These are phyloP conservation scores for Saguinus imperator DNA, from an alignment of 2,113 vertebrate species.

Conservation along the genomic window DNA sequence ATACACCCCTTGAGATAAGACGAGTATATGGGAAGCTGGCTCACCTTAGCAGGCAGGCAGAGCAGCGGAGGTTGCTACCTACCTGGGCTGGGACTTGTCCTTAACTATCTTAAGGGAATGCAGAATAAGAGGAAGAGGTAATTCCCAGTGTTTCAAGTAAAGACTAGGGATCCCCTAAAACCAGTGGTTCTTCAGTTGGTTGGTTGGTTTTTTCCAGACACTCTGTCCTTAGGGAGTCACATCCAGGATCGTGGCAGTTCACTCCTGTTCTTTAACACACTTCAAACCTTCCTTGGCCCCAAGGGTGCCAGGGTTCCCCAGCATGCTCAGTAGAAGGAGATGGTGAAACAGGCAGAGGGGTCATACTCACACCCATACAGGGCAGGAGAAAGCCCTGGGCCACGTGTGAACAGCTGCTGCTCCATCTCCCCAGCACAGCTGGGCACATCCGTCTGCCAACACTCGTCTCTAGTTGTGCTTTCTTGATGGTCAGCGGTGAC, in stretches of 20 bases:
- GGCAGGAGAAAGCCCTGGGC: not conserved
- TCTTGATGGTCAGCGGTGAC: not conserved
- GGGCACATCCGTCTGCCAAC: not conserved
- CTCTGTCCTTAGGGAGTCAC: not conserved
- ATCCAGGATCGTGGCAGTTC: not conserved
- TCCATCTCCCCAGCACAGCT: not conserved
- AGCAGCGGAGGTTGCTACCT: not conserved
- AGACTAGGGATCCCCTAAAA: not conserved
- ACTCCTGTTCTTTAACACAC: not conserved
- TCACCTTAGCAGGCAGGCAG: not conserved
- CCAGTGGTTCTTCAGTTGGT: not conserved
- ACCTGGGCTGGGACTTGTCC: not conserved
- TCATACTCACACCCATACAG: not conserved
- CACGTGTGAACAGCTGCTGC: not conserved
- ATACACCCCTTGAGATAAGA: not conserved
- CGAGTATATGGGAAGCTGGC: not conserved
- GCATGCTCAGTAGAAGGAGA: not conserved
- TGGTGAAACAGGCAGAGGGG: not conserved
- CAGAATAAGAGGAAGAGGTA: not conserved
- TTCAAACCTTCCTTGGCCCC: not conserved
- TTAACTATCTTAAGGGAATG: not conserved
- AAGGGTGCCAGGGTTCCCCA: not conserved
- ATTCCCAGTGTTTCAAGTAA: not conserved
- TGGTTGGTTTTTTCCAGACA: not conserved
- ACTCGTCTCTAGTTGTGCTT: not conserved